Percentiles rank a stretch among this genome's conserved stretches.
Evolutionary conservation across 2,797 vertebrate species (phyloP).

Genomic region (Anabas testudineus): DNA sequence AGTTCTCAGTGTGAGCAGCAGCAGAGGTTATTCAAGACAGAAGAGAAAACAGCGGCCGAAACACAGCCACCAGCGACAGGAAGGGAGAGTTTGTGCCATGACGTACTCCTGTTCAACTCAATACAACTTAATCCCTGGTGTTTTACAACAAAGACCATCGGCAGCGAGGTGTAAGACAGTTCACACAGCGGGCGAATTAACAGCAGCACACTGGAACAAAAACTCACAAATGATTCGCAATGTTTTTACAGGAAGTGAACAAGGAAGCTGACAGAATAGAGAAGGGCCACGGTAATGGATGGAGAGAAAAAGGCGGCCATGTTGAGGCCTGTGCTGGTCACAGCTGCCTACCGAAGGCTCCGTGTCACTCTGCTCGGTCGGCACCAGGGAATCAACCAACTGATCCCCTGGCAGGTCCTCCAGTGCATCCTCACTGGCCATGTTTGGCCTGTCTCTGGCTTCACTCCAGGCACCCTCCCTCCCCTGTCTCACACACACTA

Average conservation of each 20-base stretch:
- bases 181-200: conserved; percentile 25
- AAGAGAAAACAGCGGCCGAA: conserved; percentile 40
- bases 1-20: not conserved
- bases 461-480: conserved; percentile 13
- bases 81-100: conserved; percentile 68
- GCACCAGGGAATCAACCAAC: conserved; percentile 31
- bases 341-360: conserved; percentile 70
- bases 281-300: conserved; percentile 18
- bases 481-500: conserved; percentile 15
- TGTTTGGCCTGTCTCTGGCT: conserved; percentile 60
- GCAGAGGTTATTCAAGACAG: conserved; percentile 23
- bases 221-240: conserved; percentile 40
- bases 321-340: conserved; percentile 19
- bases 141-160: conserved; percentile 59
- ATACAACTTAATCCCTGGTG: conserved; percentile 56
- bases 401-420: conserved; percentile 62
- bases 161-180: conserved; percentile 32
- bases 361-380: conserved; percentile 54
- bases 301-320: conserved; percentile 20
- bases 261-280: conserved; percentile 69
- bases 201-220: conserved; percentile 28
- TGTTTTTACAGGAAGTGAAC: conserved; percentile 72
- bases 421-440: conserved; percentile 74
- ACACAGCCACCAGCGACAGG: conserved; percentile 56
- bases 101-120: conserved; percentile 62